A percentile compares a stretch with the other conserved stretches of the same genome.
Evolutionary conservation across 1,140 invertebrate species (phyloP).

Genomic region (Sesamia nonagrioides): DNA sequence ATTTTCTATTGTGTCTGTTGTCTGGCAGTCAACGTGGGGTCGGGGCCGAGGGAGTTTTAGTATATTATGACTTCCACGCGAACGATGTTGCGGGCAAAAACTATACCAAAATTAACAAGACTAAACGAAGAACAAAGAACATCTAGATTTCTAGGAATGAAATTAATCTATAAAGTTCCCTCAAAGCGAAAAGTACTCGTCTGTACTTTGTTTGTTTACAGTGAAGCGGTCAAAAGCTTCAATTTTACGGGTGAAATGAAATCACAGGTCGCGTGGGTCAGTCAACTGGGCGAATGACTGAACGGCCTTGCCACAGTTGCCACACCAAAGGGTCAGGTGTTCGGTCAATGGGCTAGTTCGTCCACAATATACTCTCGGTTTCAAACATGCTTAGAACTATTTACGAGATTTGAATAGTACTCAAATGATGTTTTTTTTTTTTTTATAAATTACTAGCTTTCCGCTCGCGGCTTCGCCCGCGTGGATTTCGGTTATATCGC

Average conservation of each 20-base stretch:
- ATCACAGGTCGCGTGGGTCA: neutral
- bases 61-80: no score
- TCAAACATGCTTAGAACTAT: conserved; percentile 57
- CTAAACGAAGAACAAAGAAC: neutral
- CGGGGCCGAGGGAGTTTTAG: no score
- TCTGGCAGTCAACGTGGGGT: no score
- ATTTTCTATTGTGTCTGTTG: no score
- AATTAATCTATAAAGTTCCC: neutral
- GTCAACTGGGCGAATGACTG: conserved; percentile 49
- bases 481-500: no score
- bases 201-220: neutral
- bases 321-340: conserved; percentile 64
- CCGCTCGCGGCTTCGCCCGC: no score
- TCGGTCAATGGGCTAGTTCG: conserved; percentile 73
- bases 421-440: conserved; percentile 1
- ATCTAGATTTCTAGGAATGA: neutral
- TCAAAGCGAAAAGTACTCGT: neutral
- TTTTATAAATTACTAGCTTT: no score
- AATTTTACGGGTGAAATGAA: neutral
- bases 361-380: conserved; percentile 67
- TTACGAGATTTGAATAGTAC: conserved; percentile 19
- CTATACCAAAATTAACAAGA: no score
- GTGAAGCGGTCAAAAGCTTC: neutral
- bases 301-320: conserved; percentile 76
- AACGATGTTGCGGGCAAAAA: no score